phyloP scores from a whole-genome alignment of 2,888 invertebrate species.

The Latheticus oryzae region DNA sequence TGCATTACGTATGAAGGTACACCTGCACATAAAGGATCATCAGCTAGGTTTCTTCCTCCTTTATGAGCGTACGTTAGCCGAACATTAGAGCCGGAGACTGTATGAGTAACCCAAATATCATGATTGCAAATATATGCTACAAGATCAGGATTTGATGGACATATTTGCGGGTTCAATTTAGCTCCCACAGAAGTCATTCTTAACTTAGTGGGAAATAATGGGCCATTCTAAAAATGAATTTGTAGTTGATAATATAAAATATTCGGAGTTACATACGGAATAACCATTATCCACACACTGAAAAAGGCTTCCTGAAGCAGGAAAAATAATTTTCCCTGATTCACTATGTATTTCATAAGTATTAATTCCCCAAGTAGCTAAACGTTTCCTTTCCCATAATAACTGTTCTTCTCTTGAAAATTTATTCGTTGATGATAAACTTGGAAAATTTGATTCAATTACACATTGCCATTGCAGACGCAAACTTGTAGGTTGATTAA shows the following conservation, averaged over 20 bases:
- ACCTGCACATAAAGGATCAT: slow-evolving; percentile 90
- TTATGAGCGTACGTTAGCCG: slow-evolving; percentile 78
- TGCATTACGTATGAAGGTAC: slow-evolving; percentile 99
- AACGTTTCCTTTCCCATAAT: slow-evolving; percentile 89
- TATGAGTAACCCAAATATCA: slow-evolving; percentile 90
- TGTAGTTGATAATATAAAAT: slow-evolving; percentile 26
- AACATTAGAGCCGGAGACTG: slow-evolving; percentile 75
- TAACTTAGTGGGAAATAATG: slow-evolving; percentile 76
- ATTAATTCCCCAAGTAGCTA: slow-evolving; percentile 94
- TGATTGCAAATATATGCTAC: slow-evolving; percentile 91
- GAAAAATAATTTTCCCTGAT: slow-evolving; percentile 89
- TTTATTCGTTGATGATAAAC: slow-evolving; percentile 69
- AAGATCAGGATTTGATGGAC: slow-evolving; percentile 82
- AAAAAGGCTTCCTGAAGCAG: slow-evolving; percentile 89
- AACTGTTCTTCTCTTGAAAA: slow-evolving; percentile 91
- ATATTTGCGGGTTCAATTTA: slow-evolving; percentile 84
- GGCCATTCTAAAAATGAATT: slow-evolving; percentile 71
- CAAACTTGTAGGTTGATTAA: slow-evolving; percentile 67
- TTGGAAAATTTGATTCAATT: slow-evolving; percentile 81
- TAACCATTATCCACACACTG: slow-evolving; percentile 83
- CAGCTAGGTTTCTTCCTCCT: slow-evolving; percentile 75
- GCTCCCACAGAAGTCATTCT: slow-evolving; percentile 75
- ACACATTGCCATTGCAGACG: slow-evolving; percentile 83
- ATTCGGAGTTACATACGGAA: slow-evolving; percentile 65
- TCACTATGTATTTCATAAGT: slow-evolving; percentile 88